phyloP scores from a whole-genome alignment of 2,113 vertebrate genomes.

The Mystacornis crossleyi region DNA sequence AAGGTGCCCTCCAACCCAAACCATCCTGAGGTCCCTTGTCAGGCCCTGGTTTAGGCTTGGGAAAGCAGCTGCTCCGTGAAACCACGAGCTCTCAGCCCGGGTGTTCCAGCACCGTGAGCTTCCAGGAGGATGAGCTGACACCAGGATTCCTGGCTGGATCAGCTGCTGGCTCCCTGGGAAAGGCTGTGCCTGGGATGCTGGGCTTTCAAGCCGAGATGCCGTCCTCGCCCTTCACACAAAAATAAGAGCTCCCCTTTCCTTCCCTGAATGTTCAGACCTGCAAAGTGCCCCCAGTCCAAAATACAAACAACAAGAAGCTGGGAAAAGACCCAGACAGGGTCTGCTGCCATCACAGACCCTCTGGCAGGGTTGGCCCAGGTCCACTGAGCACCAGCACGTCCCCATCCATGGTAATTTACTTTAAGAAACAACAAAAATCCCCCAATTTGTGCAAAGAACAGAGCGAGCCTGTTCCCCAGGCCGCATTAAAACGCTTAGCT shows the following conservation, averaged over 20 bases:
- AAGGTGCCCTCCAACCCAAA: neutral
- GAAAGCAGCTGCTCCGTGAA: neutral
- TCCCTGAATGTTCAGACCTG: neutral
- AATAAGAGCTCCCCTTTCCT: neutral
- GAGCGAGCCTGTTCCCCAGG: neutral
- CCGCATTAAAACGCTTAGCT: rapidly evolving
- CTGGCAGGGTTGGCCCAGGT: neutral
- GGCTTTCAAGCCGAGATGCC: neutral
- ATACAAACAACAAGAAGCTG: neutral
- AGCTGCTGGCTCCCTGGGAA: neutral
- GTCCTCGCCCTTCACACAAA: neutral
- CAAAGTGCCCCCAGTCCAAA: neutral
- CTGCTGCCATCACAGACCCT: neutral
- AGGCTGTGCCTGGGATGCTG: neutral
- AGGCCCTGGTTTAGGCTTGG: neutral
- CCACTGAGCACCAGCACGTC: rapidly evolving
- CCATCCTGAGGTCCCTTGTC: neutral
- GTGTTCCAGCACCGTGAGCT: neutral
- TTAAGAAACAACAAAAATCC: neutral
- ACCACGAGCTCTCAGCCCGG: neutral
- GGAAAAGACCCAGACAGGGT: neutral
- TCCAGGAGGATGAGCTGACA: neutral
- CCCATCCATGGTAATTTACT: rapidly evolving
- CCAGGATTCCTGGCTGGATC: neutral
- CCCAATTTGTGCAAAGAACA: neutral